These are phyloP conservation scores for Ochotona princeps DNA, from an alignment of 2,113 vertebrate species.

Conservation along the genomic window DNA sequence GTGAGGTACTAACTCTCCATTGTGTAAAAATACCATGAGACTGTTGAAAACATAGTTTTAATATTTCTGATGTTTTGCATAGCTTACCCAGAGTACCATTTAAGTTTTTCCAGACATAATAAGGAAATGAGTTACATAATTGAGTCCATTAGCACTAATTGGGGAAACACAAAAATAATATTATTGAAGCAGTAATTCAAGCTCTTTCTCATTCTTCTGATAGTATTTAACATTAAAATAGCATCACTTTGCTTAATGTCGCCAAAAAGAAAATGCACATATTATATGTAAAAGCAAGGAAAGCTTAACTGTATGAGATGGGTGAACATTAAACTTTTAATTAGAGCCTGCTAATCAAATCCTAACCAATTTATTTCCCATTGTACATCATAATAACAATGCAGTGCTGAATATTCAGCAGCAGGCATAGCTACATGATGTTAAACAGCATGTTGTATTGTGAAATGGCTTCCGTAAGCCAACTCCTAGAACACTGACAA, in stretches of 20 bases:
- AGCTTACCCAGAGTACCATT: background rate
- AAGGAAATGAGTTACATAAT: slow-evolving; percentile 31
- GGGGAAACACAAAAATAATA: slow-evolving; percentile 41
- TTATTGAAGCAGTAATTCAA: background rate
- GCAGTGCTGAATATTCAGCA: background rate
- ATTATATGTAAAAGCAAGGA: background rate
- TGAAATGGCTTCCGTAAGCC: background rate
- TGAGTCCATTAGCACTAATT: slow-evolving; percentile 11
- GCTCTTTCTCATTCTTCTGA: slow-evolving; percentile 1
- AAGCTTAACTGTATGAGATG: background rate
- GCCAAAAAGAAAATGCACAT: slow-evolving; percentile 30
- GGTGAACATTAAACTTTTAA: background rate
- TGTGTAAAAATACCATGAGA: background rate
- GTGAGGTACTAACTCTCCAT: background rate
- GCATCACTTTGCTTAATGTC: background rate
- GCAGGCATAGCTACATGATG: background rate
- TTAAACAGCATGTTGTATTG: background rate
- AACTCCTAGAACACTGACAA: slow-evolving; percentile 26
- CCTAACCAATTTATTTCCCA: slow-evolving; percentile 14
- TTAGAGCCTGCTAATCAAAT: slow-evolving; percentile 20
- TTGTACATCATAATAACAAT: slow-evolving; percentile 5
- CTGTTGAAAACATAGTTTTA: slow-evolving; percentile 10
- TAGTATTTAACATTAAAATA: slow-evolving; percentile 33
- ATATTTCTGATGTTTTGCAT: background rate
- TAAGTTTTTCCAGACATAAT: slow-evolving; percentile 37